Evolutionary conservation across 2,888 invertebrate species (phyloP).

Genomic region (Magallana nippona): DNA sequence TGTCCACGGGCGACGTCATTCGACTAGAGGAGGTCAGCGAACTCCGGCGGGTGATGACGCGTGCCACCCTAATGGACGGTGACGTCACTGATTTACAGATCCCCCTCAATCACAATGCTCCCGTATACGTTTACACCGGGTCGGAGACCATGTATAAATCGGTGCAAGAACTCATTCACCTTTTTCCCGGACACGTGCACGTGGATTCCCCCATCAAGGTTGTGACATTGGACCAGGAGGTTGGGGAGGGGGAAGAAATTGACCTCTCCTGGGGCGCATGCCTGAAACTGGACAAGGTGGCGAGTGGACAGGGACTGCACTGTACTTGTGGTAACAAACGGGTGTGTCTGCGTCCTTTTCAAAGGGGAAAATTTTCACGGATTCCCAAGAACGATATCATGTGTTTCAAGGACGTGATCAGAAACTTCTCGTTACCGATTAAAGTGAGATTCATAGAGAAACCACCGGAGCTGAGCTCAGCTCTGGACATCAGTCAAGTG

Average conservation of each 20-base stretch:
- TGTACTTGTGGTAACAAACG: not conserved
- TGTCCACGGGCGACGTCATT: constrained; percentile 22
- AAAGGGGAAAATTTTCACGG: constrained; percentile 1
- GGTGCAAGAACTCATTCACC: constrained; percentile 19
- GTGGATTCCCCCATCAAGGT: not conserved
- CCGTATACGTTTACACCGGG: not conserved
- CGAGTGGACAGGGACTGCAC: constrained; percentile 1
- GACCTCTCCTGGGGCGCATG: not conserved
- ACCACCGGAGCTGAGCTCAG: not conserved
- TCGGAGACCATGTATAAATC: constrained; percentile 9
- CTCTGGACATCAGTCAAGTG: not conserved
- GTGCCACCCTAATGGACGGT: not conserved
- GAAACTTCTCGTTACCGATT: constrained; percentile 1
- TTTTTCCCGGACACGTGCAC: constrained; percentile 8
- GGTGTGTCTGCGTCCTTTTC: constrained; percentile 17
- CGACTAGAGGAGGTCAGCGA: not conserved
- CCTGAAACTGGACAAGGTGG: not conserved
- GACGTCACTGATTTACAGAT: constrained; percentile 15
- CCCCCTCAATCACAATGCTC: not conserved
- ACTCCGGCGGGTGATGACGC: not conserved
- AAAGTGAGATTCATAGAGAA: constrained; percentile 11
- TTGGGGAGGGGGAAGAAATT: not conserved
- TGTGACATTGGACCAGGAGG: not conserved
- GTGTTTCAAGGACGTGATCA: constrained; percentile 1
- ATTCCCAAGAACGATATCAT: constrained; percentile 15